Conservation (phyloP, 2,797 vertebrate species). For the Gastrophryne carolinensis region DNA sequence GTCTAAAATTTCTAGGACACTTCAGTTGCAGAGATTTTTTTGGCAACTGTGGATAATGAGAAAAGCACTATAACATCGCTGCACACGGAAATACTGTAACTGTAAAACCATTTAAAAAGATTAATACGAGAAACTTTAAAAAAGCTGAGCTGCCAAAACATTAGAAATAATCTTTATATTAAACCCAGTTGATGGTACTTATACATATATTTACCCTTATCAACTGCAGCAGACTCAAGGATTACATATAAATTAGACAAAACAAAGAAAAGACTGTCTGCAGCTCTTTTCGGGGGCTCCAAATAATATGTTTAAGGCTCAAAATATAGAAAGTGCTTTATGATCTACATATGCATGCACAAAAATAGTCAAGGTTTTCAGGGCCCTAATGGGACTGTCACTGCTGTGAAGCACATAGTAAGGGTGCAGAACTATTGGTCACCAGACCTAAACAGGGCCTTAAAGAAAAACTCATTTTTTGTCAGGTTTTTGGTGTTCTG, state of each 20-base stretch:
- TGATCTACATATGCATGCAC: background rate
- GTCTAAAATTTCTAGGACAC: conserved; percentile 18
- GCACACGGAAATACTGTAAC: conserved; percentile 9
- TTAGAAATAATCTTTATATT: conserved; percentile 49
- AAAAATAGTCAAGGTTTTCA: too few relatives aligned
- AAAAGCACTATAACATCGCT: conserved; percentile 1
- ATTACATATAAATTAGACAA: conserved; percentile 68
- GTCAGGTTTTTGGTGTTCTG: too few relatives aligned
- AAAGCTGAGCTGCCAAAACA: conserved; percentile 49
- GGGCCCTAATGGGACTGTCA: too few relatives aligned
- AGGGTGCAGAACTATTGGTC: too few relatives aligned
- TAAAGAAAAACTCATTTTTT: too few relatives aligned
- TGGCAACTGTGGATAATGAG: conserved; percentile 11
- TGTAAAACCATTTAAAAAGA: conserved; percentile 55
- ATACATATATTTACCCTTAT: conserved; percentile 64
- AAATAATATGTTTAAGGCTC: conserved; percentile 42
- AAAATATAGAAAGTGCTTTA: background rate
- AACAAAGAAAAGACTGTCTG: conserved; percentile 59
- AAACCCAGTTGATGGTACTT: conserved; percentile 47
- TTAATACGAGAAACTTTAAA: conserved; percentile 53
- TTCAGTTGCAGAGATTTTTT: background rate
- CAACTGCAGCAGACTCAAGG: conserved; percentile 64
- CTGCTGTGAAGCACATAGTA: too few relatives aligned
- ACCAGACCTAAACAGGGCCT: too few relatives aligned
- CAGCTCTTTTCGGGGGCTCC: conserved; percentile 55